Evolutionary conservation across 2,888 invertebrate species (phyloP), one percentile per base, ranked within the genome.

Genomic region (Drosophila mercatorum): DNA sequence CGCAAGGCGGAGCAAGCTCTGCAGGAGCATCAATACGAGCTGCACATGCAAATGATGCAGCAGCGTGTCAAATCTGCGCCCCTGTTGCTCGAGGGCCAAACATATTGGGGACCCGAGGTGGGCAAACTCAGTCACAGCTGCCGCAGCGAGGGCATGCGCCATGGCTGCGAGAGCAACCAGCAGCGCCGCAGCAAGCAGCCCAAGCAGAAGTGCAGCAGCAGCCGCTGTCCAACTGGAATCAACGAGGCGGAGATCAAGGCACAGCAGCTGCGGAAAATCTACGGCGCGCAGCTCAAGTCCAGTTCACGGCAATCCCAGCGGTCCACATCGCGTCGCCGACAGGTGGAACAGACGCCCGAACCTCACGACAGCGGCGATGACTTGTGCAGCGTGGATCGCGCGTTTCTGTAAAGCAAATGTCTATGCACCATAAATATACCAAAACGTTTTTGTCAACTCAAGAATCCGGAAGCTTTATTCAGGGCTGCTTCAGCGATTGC

Each of bases 41-140:
- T 92, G 6, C 91, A 92, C 60, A 92, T 93, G 92, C 91, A 92
- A 62, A 68, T 93, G 77, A 93, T 93, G 93, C 86, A 90, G 0
- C 91, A 93, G 65, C 87, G 93, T 0, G 93, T 93, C 2, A 92
- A 92, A 72, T 91, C 93, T 0, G 92, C 93, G 1, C 93, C 93
- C 0, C 72, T 93, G 3, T 76, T 93, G 6, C 85, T 93, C 5
- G 93, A 93, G 71, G 93, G 93, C 0, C 74, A 81, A 3, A 92
- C 92, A 3, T 90, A 80, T 58, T 92, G 92, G 92, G 90, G 91
- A 3, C 91, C 92, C 0, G 84, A 91, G 63, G 90, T 92, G 11
- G 93, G 92, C 12, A 92, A 92, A 59, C 67, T 91, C 4, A 89
- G 90, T 1, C 93, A 93, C 68, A 83, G 68, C 8, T 93, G 93